Evolutionary conservation across 2,797 vertebrate species (phyloP), one percentile per base, ranked within the genome.

Genomic region (Micropoecilia bifurca): DNA sequence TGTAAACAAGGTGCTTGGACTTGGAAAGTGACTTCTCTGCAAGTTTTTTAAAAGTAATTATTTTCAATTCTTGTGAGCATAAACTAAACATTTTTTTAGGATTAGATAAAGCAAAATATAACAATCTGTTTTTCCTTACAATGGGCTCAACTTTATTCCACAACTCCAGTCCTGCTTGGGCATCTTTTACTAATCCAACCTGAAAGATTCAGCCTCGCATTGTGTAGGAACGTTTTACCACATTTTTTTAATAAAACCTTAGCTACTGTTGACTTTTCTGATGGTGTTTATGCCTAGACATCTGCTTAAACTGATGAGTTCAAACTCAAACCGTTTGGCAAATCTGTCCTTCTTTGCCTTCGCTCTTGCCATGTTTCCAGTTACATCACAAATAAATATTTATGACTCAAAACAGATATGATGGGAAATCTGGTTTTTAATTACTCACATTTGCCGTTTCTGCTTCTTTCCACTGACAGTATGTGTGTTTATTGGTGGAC

Each of bases 401-500:
- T 25, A 71, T 45, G 12, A 45, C 68, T 71, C 41, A 53, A 33
- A 53, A 73, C 30, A 22, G 22, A 39, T 36, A 73, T 22, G 10
- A 4, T 50, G 71, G 30, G 30, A 22, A 50, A 39, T 74, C 22
- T 55, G 48, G 36, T 39, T 36, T 48, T 41, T 16, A n/a, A 75
- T 59, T 75, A 28, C n/a, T 28, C n/a, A 45, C 4, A 45, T 30
- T 61, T 75, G 9, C 36, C n/a, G 9, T 71, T 71, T 14, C 68
- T 41, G 25, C 7, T 57, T 43, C 25, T 74, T 59, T 63, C 41
- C 28, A 59, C 59, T 36, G 63, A 61, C 81, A 81, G 75, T 12
- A 85, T 30, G 72, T 79, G 83, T 93, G 90, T 93, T 95, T 94
- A 93, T 94, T 82, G 84, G 86, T 50, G 87, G n/a, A 75, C 80